phyloP scores from a whole-genome alignment of 2,797 vertebrate genomes.

The Tinamus major region DNA sequence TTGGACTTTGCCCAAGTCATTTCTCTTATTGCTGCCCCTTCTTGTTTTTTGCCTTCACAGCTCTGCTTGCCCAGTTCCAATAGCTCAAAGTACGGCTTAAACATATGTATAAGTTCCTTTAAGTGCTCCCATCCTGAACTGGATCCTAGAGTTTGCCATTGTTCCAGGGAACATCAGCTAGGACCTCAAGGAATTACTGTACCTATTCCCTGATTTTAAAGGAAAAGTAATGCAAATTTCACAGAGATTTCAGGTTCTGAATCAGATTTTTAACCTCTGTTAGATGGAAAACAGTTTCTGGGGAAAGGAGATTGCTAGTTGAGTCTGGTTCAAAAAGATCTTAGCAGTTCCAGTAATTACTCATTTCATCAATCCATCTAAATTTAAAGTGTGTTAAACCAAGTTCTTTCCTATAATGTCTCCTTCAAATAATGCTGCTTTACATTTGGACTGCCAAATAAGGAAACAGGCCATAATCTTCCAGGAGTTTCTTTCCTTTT shows the following conservation, averaged over 20 bases:
- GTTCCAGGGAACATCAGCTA: background rate
- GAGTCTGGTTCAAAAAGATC: conserved; percentile 7
- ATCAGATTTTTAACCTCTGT: conserved; percentile 24
- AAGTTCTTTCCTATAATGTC: conserved; percentile 42
- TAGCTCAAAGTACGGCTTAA: background rate
- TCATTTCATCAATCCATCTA: conserved; percentile 51
- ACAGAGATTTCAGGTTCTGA: background rate
- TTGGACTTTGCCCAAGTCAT: background rate
- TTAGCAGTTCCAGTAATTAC: conserved; percentile 42
- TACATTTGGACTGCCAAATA: conserved; percentile 54
- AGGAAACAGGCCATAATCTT: conserved; percentile 53
- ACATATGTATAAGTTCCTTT: background rate
- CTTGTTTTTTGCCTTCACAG: background rate
- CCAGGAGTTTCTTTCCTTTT: conserved; percentile 30
- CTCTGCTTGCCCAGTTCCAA: background rate
- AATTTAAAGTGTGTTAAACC: conserved; percentile 26
- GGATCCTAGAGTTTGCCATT: background rate
- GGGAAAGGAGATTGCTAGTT: background rate
- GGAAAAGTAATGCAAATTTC: conserved; percentile 1
- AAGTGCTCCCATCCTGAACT: conserved; percentile 9
- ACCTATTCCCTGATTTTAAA: background rate
- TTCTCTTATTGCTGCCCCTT: background rate
- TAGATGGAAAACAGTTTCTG: conserved; percentile 34
- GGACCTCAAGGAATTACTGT: background rate
- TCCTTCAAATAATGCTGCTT: conserved; percentile 61